Evolutionary conservation across 2,888 invertebrate species (phyloP).

Genomic region (Meiosimyza platycephala): DNA sequence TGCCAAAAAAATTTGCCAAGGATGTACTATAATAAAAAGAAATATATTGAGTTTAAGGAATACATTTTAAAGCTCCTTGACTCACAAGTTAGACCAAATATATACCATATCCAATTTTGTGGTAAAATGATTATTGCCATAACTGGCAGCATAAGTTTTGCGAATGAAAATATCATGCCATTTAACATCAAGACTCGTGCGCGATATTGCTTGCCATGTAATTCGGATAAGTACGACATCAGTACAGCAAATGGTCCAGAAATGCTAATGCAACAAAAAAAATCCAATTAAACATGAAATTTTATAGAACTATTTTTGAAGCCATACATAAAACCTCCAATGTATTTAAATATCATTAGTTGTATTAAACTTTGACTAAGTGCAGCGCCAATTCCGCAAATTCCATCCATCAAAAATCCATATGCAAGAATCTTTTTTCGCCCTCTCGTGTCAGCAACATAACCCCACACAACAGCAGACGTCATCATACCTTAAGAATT

Average conservation of each 20-base stretch:
- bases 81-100: constrained; percentile 60
- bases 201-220: constrained; percentile 76
- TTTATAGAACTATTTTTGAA: not conserved
- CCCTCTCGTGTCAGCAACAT: constrained; percentile 79
- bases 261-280: constrained; percentile 65
- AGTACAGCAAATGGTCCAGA: constrained; percentile 81
- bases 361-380: constrained; percentile 75
- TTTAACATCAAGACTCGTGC: constrained; percentile 75
- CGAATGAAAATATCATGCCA: constrained; percentile 75
- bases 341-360: constrained; percentile 76
- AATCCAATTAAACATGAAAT: not conserved
- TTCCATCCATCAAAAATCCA: constrained; percentile 74
- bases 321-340: constrained; percentile 81
- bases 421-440: constrained; percentile 75
- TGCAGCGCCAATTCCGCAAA: constrained; percentile 74
- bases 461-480: constrained; percentile 82
- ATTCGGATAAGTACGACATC: constrained; percentile 79
- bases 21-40: constrained; percentile 50
- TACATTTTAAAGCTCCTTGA: not conserved
- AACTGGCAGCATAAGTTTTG: constrained; percentile 74
- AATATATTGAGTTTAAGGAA: not conserved
- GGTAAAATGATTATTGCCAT: constrained; percentile 82
- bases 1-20: constrained; percentile 69
- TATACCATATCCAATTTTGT: constrained; percentile 69
- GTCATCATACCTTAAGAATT: constrained; percentile 72